Percentiles rank a stretch among this genome's conserved stretches.
These are phyloP conservation scores for Greenwoodochromis staneri DNA, from an alignment of 2,113 vertebrate species.

Conservation along the genomic window DNA sequence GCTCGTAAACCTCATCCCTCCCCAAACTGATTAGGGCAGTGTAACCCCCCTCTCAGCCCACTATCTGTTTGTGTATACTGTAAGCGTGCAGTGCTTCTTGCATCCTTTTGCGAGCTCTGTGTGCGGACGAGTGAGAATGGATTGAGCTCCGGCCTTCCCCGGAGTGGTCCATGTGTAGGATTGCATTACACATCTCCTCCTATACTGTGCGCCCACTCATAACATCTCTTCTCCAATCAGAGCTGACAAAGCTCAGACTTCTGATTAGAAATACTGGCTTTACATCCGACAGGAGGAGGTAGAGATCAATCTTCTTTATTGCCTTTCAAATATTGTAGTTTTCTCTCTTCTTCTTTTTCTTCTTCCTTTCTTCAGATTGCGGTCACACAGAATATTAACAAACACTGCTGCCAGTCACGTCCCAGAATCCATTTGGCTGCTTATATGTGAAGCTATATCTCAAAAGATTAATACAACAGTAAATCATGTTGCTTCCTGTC, in stretches of 20 bases:
- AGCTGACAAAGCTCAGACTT: neutral
- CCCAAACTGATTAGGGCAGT: neutral
- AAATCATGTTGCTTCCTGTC: neutral
- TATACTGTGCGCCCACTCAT: constrained; percentile 33
- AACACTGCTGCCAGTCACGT: neutral
- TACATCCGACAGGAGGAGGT: neutral
- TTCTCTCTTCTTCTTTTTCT: neutral
- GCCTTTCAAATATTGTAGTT: neutral
- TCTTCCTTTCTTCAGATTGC: neutral
- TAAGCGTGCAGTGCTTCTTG: neutral
- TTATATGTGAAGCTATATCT: neutral
- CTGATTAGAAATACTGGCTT: neutral
- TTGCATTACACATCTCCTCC: constrained; percentile 13
- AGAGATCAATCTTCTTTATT: neutral
- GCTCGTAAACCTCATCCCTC: constrained; percentile 32
- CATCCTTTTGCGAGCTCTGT: neutral
- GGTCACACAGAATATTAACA: neutral
- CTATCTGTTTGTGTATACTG: neutral
- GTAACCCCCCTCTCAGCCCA: neutral
- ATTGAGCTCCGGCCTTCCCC: neutral
- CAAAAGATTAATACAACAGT: neutral
- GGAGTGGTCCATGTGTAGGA: constrained; percentile 38
- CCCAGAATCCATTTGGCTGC: neutral
- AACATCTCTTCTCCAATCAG: neutral
- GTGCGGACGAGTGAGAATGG: neutral